Conservation (phyloP, 2,888 invertebrate genomes). For the Salticus scenicus region DNA sequence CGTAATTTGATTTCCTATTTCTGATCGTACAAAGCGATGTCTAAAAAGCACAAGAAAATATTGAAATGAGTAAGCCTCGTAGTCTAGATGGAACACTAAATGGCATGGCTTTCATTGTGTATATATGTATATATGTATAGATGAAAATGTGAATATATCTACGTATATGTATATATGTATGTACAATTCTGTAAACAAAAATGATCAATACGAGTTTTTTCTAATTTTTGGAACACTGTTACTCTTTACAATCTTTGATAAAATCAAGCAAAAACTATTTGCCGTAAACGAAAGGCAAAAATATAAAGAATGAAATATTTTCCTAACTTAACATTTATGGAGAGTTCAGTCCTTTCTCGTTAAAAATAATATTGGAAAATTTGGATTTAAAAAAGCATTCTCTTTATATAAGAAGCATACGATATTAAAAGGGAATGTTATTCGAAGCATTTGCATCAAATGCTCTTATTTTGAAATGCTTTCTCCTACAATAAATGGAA, state of each 20-base stretch:
- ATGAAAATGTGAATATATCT: constrained; percentile 2
- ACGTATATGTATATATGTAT: constrained; percentile 9
- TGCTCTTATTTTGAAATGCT: constrained; percentile 1
- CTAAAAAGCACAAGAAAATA: background rate
- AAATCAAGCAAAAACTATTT: background rate
- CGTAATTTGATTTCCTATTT: background rate
- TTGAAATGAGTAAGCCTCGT: background rate
- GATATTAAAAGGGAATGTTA: background rate
- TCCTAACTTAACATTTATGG: constrained; percentile 1
- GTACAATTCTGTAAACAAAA: constrained; percentile 12
- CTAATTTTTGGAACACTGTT: background rate
- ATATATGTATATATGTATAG: constrained; percentile 27
- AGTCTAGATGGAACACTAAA: constrained; percentile 16
- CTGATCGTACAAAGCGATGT: background rate
- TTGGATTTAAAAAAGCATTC: background rate
- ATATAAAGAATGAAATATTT: background rate
- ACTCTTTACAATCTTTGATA: background rate
- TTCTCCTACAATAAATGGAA: no score
- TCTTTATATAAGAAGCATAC: no score
- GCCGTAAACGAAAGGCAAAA: background rate
- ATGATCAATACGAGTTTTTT: background rate
- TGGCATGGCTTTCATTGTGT: background rate
- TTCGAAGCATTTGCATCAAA: constrained; percentile 38
- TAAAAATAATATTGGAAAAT: no score
- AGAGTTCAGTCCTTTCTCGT: background rate